Evolutionary conservation across 1,140 invertebrate species (phyloP).

Genomic region (Hestina assimilis): DNA sequence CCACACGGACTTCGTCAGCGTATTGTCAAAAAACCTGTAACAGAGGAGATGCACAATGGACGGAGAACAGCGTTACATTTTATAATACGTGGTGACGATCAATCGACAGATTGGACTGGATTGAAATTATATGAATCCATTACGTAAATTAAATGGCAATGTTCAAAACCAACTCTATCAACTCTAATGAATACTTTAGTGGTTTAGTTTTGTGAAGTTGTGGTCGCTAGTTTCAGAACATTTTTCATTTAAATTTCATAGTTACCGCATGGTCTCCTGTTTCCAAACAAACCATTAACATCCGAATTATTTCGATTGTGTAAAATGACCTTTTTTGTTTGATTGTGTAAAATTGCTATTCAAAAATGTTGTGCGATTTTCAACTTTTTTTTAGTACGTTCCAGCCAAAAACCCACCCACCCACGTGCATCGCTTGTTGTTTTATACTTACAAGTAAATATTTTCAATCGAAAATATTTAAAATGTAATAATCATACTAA

Average conservation of each 20-base stretch:
- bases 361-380: too few species aligned
- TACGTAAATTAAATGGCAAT: conserved; percentile 29
- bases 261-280: background rate
- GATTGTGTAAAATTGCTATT: background rate
- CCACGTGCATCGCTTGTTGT: too few species aligned
- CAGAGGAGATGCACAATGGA: too few species aligned
- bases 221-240: conserved; percentile 17
- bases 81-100: background rate
- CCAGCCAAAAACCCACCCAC: too few species aligned
- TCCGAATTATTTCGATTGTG: background rate
- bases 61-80: background rate
- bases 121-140: conserved; percentile 32
- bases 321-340: background rate
- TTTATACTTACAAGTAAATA: too few species aligned
- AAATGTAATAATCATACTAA: too few species aligned
- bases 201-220: conserved; percentile 29
- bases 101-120: conserved; percentile 20
- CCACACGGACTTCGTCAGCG: too few species aligned
- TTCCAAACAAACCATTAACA: too few species aligned
- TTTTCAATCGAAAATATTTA: too few species aligned
- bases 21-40: too few species aligned
- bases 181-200: conserved; percentile 25
- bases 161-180: conserved; percentile 21
- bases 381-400: too few species aligned
- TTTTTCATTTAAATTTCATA: conserved; percentile 18